Base-by-base conservation (phyloP, 1,140 invertebrate species). In the Bombus turneri region DNA sequence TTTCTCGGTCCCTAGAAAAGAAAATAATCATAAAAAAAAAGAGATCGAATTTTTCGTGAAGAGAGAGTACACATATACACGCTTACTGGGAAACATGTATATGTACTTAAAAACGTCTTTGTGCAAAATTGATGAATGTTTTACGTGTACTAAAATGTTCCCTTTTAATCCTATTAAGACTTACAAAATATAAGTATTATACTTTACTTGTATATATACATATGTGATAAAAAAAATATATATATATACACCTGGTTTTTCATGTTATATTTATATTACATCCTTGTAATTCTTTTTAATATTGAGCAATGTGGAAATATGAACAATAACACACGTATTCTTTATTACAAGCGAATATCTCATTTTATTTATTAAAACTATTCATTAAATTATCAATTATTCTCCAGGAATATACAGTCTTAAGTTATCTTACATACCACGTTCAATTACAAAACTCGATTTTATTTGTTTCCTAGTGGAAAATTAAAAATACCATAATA, bases 91-190 rank as follows among this genome's bases (percentile, higher is more conserved):
- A 91, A 91, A 91, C 80, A 85, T 84, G 79, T 87, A 87, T 91
- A 87, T 91, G 90, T 91, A 91, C 80, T 91, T 88, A 72, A 91
- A 90, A 79, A 88, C 83, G 87, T 91, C 84, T 91, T 90, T 87
- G 87, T 86, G 87, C 85, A 91, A 89, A 91, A 85, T 91, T 85
- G 90, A 91, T 91, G 90, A 91, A 88, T 91, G 90, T 91, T 91
- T 91, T 91, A 91, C 87, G 90, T 91, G 90, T 91, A 91, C 90
- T 91, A 91, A 91, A 91, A 91, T 91, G 90, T 91, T 91, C 90
- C 90, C 90, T 91, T 91, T 91, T 91, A 91, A 90, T 91, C 90
- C 89, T 91, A 91, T 85, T 91, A 91, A 91, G 90, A 91, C 90
- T 91, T 91, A 86, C 89, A 91, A 91, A 91, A 91, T 91, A 91